Base-by-base conservation (phyloP, 2,888 invertebrate genomes). In the Ennomos erosarius region DNA sequence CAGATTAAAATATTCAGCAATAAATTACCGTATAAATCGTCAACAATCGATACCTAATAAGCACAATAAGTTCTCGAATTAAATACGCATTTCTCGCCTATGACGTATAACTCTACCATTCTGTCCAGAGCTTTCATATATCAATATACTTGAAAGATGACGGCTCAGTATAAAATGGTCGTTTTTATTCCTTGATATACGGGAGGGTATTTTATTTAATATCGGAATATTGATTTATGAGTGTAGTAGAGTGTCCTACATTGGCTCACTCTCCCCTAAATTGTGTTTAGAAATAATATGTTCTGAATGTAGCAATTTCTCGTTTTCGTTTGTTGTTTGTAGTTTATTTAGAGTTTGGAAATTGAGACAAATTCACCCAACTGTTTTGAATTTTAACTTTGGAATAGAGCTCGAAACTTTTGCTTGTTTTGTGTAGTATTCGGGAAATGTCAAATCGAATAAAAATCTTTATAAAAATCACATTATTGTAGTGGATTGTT, bases 221-320 rank as follows among this genome's bases (percentile, higher is more conserved):
- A 90, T 86, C 79, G 78, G 76, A 75, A 79, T 87, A 89, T 89
- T 88, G 89, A 90, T 89, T 89, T 90, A 89, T 89, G 71, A 78
- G 75, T 74, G 59, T 73, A 72, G 73, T 75, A 66, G 45, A 54
- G 73, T 70, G 74, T 75, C 76, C 82, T 75, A 77, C 64, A 76
- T 78, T 77, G 71, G 64, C 69, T 73, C 73, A 67, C 65, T 76
- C 73, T 76, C 76, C 79, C 78, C 78, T 74, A 74, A 78, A 77
- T 78, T 76, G 74, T 84, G 81, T 82, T 81, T 81, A 78, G 81
- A 48, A 51, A 52, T 76, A 81, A 80, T 75, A 76, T 79, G 72
- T 59, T 73, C 73, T 78, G 78, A 77, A 77, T 76, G 73, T 64
- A 55, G 65, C 64, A 66, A 73, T 79, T 77, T 78, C 78, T 81